Conservation (phyloP, 2,797 vertebrate species). For the Cyclopterus lumpus region DNA sequence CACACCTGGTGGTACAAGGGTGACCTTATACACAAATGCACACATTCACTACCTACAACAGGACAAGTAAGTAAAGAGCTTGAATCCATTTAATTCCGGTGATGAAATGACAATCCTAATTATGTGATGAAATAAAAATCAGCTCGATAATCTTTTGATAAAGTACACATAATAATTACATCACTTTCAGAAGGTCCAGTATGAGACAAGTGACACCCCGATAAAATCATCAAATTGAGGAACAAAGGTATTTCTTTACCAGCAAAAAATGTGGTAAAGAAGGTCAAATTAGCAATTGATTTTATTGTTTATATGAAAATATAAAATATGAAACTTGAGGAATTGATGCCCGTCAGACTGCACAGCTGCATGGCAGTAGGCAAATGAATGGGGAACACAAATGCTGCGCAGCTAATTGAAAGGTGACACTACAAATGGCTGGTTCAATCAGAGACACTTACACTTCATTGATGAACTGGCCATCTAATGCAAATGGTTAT, state of each 20-base stretch:
- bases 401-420: background rate
- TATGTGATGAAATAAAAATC: conserved; percentile 13
- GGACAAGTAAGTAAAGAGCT: background rate
- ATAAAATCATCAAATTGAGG: background rate
- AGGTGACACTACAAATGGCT: background rate
- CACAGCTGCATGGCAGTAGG: background rate
- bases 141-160: background rate
- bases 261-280: background rate
- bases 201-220: background rate
- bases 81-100: background rate
- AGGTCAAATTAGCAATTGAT: background rate
- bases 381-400: background rate
- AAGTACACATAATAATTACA: background rate
- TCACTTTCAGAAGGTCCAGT: background rate
- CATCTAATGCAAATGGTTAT: background rate
- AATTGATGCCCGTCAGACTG: background rate
- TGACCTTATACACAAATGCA: background rate
- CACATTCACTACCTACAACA: background rate
- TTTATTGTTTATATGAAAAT: no score
- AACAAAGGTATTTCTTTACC: background rate
- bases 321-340: background rate
- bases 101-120: background rate
- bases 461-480: background rate
- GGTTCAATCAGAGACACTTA: background rate
- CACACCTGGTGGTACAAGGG: background rate